Conservation (phyloP, 2,797 vertebrate genomes). For the Bradypodion pumilum region DNA sequence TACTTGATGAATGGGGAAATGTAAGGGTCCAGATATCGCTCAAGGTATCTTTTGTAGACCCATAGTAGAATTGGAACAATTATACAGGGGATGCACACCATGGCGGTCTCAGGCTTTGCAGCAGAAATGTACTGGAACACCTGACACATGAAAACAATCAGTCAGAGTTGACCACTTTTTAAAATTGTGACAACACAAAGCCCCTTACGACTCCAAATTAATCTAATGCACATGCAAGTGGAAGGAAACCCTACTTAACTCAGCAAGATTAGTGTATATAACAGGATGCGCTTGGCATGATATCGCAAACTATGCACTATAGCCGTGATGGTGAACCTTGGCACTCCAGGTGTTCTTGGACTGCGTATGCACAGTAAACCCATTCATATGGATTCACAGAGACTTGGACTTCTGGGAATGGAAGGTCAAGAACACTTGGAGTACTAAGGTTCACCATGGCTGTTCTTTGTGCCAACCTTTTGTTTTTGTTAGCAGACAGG, state of each 20-base stretch:
- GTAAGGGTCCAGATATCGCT: conserved; percentile 89
- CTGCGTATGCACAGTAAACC: no score
- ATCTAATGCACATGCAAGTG: background rate
- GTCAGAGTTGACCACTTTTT: background rate
- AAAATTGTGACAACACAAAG: background rate
- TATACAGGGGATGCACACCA: conserved; percentile 98
- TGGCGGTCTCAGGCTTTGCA: conserved; percentile 51
- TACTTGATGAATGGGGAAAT: conserved; percentile 85
- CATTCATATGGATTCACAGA: no score
- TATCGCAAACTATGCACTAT: no score
- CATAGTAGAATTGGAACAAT: conserved; percentile 95
- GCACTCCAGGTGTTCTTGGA: no score
- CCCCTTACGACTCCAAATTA: background rate
- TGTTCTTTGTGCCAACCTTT: background rate
- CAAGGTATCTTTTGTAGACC: conserved; percentile 96
- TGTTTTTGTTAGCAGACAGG: background rate
- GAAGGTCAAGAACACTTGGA: no score
- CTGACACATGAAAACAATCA: background rate
- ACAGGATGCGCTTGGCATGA: background rate
- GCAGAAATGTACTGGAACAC: background rate
- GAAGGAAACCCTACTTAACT: background rate
- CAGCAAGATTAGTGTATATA: background rate
- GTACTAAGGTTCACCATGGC: no score
- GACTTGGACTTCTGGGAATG: no score
- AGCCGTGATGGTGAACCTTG: no score